Conservation (phyloP, 2,888 invertebrate genomes). For the Myopa tessellatipennis region DNA sequence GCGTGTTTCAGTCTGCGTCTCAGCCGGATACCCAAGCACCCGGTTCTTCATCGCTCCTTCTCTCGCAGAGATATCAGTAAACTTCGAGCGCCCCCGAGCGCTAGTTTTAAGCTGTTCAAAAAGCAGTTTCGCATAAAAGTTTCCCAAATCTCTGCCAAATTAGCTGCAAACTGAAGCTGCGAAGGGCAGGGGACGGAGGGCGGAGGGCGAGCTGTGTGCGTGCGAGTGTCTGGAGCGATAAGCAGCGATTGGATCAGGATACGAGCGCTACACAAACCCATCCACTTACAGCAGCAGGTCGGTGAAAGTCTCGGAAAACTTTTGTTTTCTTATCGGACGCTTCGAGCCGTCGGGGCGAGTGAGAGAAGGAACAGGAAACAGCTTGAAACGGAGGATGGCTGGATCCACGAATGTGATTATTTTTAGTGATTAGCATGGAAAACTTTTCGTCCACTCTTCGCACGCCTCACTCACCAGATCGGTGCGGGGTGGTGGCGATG, state of each 20-base stretch:
- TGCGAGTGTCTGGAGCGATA: constrained; percentile 19
- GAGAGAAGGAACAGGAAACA: neutral
- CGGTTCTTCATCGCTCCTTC: neutral
- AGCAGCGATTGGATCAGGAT: constrained; percentile 20
- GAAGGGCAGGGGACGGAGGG: neutral
- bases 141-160: constrained; percentile 51
- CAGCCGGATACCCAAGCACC: neutral
- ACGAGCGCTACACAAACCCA: neutral
- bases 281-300: constrained; percentile 16
- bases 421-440: constrained; percentile 24
- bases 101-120: constrained; percentile 33
- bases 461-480: too few species aligned
- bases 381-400: constrained; percentile 7
- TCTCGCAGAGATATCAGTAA: neutral
- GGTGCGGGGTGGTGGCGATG: neutral
- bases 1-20: neutral
- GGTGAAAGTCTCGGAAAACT: neutral
- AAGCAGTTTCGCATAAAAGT: constrained; percentile 39
- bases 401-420: constrained; percentile 33
- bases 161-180: constrained; percentile 47
- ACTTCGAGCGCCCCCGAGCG: constrained; percentile 28
- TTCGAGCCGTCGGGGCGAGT: neutral
- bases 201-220: neutral
- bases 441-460: constrained; percentile 9
- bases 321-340: constrained; percentile 37